Evolutionary conservation across 2,888 invertebrate species (phyloP).

Genomic region (Eupithecia insigniata): DNA sequence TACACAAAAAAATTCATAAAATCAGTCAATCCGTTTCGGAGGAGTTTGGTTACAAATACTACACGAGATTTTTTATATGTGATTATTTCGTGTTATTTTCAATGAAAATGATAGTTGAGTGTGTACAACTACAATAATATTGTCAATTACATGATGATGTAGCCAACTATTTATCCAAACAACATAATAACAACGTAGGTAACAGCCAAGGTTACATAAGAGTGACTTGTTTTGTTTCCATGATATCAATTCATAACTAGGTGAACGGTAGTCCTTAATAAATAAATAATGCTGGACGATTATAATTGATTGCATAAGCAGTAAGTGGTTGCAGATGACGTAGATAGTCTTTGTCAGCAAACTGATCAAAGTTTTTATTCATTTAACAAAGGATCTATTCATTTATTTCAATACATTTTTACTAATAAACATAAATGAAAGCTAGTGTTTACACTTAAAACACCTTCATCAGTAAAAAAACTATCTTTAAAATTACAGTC

Average conservation of each 20-base stretch:
- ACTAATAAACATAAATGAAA: neutral
- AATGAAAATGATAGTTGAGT: neutral
- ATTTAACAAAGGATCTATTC: too few relatives aligned
- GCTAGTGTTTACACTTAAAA: neutral
- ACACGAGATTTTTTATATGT: too few relatives aligned
- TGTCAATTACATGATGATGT: slow-evolving; percentile 16
- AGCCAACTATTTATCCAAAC: slow-evolving; percentile 1
- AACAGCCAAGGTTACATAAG: slow-evolving; percentile 17
- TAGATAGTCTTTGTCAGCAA: neutral
- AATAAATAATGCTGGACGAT: too few relatives aligned
- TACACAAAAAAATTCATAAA: too few relatives aligned
- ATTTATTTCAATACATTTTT: neutral
- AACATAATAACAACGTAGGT: slow-evolving; percentile 16
- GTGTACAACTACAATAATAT: slow-evolving; percentile 5
- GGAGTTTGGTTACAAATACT: too few relatives aligned
- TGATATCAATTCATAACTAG: neutral
- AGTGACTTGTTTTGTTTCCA: slow-evolving; percentile 6
- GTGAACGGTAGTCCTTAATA: neutral
- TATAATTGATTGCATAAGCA: neutral
- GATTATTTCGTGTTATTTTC: neutral
- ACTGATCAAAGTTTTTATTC: neutral
- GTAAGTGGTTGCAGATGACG: neutral
- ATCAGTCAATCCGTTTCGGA: too few relatives aligned
- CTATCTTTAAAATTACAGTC: neutral
- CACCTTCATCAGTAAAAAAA: neutral